Percentiles rank a stretch among this genome's conserved stretches.
These are phyloP conservation scores for Periophthalmus magnuspinnatus DNA, from an alignment of 2,797 vertebrate species.

Conservation along the genomic window DNA sequence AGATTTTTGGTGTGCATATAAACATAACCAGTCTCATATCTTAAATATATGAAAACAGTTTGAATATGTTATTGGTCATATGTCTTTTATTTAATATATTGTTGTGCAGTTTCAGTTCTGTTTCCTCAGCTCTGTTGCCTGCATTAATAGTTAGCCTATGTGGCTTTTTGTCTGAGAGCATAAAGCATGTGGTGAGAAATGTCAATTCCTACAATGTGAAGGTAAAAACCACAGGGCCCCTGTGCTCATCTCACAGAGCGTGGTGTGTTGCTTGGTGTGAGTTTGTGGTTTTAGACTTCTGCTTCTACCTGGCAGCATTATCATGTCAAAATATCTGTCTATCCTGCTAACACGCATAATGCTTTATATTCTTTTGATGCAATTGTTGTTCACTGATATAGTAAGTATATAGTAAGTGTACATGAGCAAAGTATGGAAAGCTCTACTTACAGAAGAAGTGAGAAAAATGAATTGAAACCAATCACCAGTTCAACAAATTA, in stretches of 20 bases:
- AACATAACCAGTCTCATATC: too few species aligned
- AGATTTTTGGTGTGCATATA: too few species aligned
- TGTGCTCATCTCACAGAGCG: slow-evolving; percentile 14
- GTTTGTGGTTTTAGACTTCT: slow-evolving; percentile 39
- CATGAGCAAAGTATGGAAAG: too few species aligned
- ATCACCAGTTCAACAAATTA: background rate
- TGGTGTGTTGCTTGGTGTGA: background rate
- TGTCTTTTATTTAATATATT: background rate
- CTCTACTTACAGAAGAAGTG: too few species aligned
- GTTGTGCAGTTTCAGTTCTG: background rate
- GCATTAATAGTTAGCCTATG: slow-evolving; percentile 11
- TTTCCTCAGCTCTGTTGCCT: background rate
- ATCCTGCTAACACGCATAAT: too few species aligned
- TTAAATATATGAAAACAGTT: too few species aligned
- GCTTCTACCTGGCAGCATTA: slow-evolving; percentile 5
- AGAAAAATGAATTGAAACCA: background rate
- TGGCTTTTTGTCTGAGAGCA: slow-evolving; percentile 41
- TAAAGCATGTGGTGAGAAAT: slow-evolving; percentile 39
- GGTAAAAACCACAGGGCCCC: slow-evolving; percentile 20
- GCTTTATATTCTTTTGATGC: too few species aligned
- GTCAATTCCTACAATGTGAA: slow-evolving; percentile 30
- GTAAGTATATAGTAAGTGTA: too few species aligned
- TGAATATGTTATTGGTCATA: background rate
- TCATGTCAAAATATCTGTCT: slow-evolving; percentile 29
- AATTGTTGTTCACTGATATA: background rate